Conservation (phyloP, 1,140 invertebrate genomes). For the Leptinotarsa defecta region DNA sequence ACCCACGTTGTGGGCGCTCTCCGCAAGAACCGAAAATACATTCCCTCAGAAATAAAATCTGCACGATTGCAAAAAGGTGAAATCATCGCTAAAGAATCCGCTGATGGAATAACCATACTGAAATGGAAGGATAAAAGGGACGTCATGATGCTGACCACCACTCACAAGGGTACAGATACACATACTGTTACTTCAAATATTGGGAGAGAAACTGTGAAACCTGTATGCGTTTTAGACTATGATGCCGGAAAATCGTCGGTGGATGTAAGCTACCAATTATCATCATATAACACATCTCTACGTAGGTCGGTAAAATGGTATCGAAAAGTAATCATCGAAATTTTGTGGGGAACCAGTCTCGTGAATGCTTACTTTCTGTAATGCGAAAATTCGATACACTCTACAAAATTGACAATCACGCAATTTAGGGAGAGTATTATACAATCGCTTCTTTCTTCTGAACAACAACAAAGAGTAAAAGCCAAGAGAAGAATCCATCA, state of each 20-base stretch:
- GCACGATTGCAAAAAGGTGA: slow-evolving; percentile 31
- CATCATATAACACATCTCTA: slow-evolving; percentile 43
- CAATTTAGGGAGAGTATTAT: slow-evolving; percentile 26
- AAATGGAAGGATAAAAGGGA: slow-evolving; percentile 36
- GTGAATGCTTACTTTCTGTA: slow-evolving; percentile 34
- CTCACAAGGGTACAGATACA: slow-evolving; percentile 27
- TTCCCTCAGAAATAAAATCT: slow-evolving; percentile 44
- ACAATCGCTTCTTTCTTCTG: slow-evolving; percentile 15
- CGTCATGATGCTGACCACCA: slow-evolving; percentile 32
- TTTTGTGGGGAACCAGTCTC: slow-evolving; percentile 22
- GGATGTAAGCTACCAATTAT: slow-evolving; percentile 51
- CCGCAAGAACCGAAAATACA: slow-evolving; percentile 48
- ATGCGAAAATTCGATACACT: slow-evolving; percentile 20
- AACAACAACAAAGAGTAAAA: not conserved
- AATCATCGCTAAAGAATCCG: slow-evolving; percentile 27
- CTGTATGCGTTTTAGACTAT: slow-evolving; percentile 47
- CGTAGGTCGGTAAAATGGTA: slow-evolving; percentile 43
- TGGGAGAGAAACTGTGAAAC: slow-evolving; percentile 26
- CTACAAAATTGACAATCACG: slow-evolving; percentile 20
- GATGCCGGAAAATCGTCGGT: slow-evolving; percentile 50
- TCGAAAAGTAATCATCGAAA: slow-evolving; percentile 43
- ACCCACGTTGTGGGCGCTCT: slow-evolving; percentile 55
- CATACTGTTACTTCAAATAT: slow-evolving; percentile 3
- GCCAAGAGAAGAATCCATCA: slow-evolving; percentile 20
- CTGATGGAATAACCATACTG: slow-evolving; percentile 21